Evolutionary conservation across 2,113 vertebrate species (phyloP).

Genomic region (Corythornis vintsioides): DNA sequence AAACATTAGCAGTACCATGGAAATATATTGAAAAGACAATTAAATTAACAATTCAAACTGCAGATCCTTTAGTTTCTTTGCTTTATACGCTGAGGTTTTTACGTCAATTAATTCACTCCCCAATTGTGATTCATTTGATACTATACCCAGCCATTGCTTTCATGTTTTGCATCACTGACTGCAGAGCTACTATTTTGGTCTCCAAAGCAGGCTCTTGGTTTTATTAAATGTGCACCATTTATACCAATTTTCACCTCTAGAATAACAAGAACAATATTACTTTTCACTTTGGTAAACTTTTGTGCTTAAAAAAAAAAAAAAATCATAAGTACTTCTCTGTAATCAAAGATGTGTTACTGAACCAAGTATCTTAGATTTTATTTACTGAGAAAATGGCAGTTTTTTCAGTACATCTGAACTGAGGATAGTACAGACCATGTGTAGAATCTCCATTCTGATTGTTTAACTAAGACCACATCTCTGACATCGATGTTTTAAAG

Average conservation of each 20-base stretch:
- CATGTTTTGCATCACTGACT: conserved; percentile 12
- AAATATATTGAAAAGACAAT: conserved; percentile 1
- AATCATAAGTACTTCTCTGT: background rate
- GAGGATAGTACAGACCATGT: background rate
- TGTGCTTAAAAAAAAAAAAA: background rate
- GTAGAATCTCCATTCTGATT: background rate
- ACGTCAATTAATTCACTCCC: conserved; percentile 41
- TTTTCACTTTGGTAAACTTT: background rate
- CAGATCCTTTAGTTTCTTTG: conserved; percentile 13
- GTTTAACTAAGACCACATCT: background rate
- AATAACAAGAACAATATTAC: background rate
- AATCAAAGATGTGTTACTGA: background rate
- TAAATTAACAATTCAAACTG: conserved; percentile 15
- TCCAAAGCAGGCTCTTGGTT: background rate
- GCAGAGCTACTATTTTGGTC: conserved; percentile 39
- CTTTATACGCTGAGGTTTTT: background rate
- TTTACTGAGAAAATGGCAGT: background rate
- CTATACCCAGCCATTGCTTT: conserved; percentile 27
- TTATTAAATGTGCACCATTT: background rate
- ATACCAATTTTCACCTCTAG: background rate
- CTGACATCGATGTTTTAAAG: background rate
- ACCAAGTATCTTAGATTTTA: background rate
- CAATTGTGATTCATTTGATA: conserved; percentile 48
- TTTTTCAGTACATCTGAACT: background rate
- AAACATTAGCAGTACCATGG: background rate